A percentile compares a stretch with the other conserved stretches of the same genome.
These are phyloP conservation scores for Synaphobranchus kaupii DNA, from an alignment of 2,797 vertebrate species.

Conservation along the genomic window DNA sequence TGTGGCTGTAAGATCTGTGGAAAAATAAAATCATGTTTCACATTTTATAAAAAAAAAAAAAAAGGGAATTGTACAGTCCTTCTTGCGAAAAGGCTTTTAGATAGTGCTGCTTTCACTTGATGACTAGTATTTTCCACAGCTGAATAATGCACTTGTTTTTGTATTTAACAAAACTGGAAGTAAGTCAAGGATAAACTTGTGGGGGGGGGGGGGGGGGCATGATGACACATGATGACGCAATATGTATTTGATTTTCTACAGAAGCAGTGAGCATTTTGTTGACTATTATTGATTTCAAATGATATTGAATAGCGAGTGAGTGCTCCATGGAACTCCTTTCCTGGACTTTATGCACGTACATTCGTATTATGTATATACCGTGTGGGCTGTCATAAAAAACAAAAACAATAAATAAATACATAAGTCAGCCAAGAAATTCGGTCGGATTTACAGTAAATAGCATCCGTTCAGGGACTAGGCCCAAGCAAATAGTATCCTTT, in stretches of 20 bases:
- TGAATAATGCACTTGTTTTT: background rate
- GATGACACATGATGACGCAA: background rate
- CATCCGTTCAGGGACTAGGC: background rate
- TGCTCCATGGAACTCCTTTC: background rate
- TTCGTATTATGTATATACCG: background rate
- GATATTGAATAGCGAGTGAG: background rate
- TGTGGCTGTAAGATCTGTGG: too few relatives aligned
- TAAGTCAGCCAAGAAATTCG: background rate
- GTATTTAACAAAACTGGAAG: background rate
- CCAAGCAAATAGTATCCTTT: too few relatives aligned
- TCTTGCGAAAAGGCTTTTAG: background rate
- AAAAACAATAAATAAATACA: constrained; percentile 1
- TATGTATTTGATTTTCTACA: background rate
- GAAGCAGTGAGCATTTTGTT: background rate
- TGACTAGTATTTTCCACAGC: background rate
- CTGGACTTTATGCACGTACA: background rate
- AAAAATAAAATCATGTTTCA: background rate
- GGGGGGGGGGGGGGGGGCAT: too few relatives aligned
- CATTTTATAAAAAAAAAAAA: background rate
- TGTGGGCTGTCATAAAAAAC: background rate
- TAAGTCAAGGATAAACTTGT: background rate
- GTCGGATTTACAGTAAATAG: background rate
- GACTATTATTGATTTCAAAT: background rate
- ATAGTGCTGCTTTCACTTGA: background rate
- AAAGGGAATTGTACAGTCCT: background rate